phyloP scores from a whole-genome alignment of 1,140 invertebrate species.

The Danaus melanippus region DNA sequence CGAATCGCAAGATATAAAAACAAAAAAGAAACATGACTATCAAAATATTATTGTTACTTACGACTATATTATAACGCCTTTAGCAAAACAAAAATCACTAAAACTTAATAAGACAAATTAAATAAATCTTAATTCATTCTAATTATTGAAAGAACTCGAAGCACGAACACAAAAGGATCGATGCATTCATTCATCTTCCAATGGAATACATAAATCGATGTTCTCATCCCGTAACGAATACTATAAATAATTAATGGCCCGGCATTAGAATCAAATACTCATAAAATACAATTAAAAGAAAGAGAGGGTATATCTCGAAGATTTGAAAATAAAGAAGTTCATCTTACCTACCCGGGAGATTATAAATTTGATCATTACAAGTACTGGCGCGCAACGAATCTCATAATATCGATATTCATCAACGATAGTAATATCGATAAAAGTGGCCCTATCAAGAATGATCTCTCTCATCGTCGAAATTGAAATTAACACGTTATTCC shows the following conservation, averaged over 20 bases:
- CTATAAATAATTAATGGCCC: constrained; percentile 71
- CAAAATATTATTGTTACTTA: too few species aligned
- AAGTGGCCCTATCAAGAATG: constrained; percentile 1
- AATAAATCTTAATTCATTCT: constrained; percentile 16
- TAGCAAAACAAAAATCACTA: too few species aligned
- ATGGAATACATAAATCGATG: constrained; percentile 60
- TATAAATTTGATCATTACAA: constrained; percentile 71
- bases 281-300: constrained; percentile 72
- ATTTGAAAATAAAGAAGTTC: constrained; percentile 64
- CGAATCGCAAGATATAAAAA: too few species aligned
- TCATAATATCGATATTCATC: constrained; percentile 58
- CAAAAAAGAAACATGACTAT: too few species aligned
- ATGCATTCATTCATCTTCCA: constrained; percentile 49
- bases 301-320: constrained; percentile 60
- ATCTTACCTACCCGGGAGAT: constrained; percentile 68
- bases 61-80: too few species aligned
- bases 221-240: constrained; percentile 64
- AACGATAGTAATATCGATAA: constrained; percentile 42
- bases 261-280: constrained; percentile 71
- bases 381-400: constrained; percentile 61
- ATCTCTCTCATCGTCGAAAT: constrained; percentile 3
- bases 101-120: constrained; percentile 3
- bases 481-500: too few species aligned
- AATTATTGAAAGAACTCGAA: constrained; percentile 20
- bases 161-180: constrained; percentile 39